Percentiles rank a stretch among this genome's conserved stretches.
Evolutionary conservation across 2,113 vertebrate species (phyloP).

Genomic region (Cairina moschata): DNA sequence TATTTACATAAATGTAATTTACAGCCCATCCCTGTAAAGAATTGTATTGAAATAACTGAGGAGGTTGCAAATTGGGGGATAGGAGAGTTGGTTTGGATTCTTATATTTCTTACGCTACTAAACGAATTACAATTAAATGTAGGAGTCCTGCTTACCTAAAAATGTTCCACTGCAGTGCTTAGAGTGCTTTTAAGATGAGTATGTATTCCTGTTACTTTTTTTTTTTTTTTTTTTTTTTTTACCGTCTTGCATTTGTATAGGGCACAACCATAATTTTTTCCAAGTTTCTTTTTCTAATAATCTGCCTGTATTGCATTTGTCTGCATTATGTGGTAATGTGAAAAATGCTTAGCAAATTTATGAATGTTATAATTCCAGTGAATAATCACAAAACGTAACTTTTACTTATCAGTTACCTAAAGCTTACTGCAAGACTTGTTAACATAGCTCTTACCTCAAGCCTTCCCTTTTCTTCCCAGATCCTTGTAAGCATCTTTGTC

Average conservation of each 20-base stretch:
- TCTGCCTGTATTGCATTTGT: background rate
- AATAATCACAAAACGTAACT: background rate
- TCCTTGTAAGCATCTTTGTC: background rate
- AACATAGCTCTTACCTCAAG: background rate
- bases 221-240: background rate
- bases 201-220: background rate
- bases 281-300: background rate
- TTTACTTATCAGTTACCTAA: background rate
- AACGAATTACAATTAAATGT: background rate
- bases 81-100: background rate
- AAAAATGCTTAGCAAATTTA: background rate
- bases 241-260: background rate
- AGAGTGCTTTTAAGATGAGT: background rate
- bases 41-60: background rate
- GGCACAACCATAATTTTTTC: background rate
- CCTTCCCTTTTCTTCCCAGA: background rate
- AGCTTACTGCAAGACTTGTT: background rate
- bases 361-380: background rate
- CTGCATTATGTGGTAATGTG: background rate
- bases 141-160: background rate
- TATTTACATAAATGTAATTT: background rate
- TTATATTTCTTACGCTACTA: background rate
- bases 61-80: background rate
- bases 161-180: background rate
- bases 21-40: background rate